Conservation (phyloP, 2,113 vertebrate genomes). For the Corydoras maculifer region DNA sequence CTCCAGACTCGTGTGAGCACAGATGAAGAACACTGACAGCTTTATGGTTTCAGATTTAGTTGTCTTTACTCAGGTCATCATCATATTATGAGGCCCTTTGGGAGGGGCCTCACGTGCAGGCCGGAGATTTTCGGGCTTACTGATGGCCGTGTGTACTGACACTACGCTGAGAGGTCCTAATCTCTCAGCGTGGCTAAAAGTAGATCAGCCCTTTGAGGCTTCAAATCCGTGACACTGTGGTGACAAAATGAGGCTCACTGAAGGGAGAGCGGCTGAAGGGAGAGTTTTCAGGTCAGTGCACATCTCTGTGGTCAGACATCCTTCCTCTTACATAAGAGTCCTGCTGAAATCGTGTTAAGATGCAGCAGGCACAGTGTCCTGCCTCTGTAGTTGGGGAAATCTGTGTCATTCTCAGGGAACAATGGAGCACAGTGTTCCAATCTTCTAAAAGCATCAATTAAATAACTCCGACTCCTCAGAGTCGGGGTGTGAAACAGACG, state of each 20-base stretch:
- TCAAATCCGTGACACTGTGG: constrained; percentile 18
- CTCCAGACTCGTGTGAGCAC: too few relatives aligned
- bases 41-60: too few relatives aligned
- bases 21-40: too few relatives aligned
- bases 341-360: constrained; percentile 37
- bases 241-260: constrained; percentile 34
- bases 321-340: constrained; percentile 46
- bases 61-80: too few relatives aligned
- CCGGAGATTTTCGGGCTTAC: constrained; percentile 5
- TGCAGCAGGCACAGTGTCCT: constrained; percentile 30
- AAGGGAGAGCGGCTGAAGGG: not conserved
- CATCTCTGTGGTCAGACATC: constrained; percentile 11
- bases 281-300: not conserved
- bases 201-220: constrained; percentile 29
- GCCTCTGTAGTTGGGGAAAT: constrained; percentile 1
- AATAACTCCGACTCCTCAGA: constrained; percentile 11
- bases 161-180: constrained; percentile 20
- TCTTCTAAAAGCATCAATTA: constrained; percentile 26
- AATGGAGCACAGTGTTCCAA: constrained; percentile 6
- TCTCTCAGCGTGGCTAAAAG: constrained; percentile 29
- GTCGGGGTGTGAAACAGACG: constrained; percentile 28
- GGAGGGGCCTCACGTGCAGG: constrained; percentile 8
- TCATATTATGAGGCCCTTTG: not conserved
- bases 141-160: too few relatives aligned
- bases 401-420: constrained; percentile 6